Conservation (phyloP, 2,113 vertebrate species). For the Platanista minor region DNA sequence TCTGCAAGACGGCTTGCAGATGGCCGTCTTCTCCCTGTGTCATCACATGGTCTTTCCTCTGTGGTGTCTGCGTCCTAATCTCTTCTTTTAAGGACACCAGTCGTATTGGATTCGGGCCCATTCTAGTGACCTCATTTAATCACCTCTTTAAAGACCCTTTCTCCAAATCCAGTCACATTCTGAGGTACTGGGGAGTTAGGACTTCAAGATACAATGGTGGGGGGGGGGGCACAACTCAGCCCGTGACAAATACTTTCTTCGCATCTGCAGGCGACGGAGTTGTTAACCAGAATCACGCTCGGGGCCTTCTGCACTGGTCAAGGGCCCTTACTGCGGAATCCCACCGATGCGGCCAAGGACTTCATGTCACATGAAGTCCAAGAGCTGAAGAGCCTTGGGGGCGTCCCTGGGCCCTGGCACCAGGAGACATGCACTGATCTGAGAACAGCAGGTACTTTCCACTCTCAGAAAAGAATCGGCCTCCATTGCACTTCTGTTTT, state of each 20-base stretch:
- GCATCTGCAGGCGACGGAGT: neutral
- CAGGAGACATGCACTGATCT: accelerated
- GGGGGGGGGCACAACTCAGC: neutral
- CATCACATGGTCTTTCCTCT: neutral
- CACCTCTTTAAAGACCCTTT: neutral
- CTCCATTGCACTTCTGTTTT: neutral
- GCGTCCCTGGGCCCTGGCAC: neutral
- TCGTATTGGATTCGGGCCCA: neutral
- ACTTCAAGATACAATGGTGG: neutral
- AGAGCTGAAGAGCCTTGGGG: neutral
- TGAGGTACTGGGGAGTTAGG: neutral
- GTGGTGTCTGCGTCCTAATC: neutral
- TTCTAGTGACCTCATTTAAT: neutral
- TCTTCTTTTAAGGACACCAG: neutral
- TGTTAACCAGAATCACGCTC: accelerated
- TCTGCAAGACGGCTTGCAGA: neutral
- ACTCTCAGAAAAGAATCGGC: neutral
- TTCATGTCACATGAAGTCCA: neutral
- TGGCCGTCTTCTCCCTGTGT: neutral
- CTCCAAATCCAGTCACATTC: neutral
- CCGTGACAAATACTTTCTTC: neutral
- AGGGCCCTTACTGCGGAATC: neutral
- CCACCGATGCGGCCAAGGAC: accelerated
- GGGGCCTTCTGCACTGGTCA: neutral
- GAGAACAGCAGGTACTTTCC: neutral